These are phyloP conservation scores for Cuniculus paca DNA, from an alignment of 2,797 vertebrate genomes.

Conservation along the genomic window DNA sequence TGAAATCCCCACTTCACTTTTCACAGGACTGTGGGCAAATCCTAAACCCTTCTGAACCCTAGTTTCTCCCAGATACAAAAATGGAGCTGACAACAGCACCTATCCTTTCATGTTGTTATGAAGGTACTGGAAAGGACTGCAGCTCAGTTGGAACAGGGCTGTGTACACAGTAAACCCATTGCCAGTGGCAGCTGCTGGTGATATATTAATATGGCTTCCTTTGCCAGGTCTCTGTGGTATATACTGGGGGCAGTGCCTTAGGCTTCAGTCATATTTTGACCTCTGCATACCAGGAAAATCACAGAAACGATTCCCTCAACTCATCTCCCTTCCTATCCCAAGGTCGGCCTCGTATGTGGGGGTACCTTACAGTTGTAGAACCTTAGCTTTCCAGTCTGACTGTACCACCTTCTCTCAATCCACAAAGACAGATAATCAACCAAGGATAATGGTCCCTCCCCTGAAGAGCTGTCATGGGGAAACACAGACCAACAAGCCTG, in stretches of 20 bases:
- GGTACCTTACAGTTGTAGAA: neutral
- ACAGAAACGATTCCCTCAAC: neutral
- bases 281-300: neutral
- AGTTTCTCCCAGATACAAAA: neutral
- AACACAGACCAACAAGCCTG: neutral
- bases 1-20: neutral
- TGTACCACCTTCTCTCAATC: neutral
- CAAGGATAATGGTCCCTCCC: neutral
- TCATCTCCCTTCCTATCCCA: neutral
- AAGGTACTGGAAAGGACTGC: neutral
- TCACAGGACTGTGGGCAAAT: neutral
- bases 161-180: rapidly evolving
- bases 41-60: neutral
- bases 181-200: neutral
- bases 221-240: neutral
- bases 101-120: neutral
- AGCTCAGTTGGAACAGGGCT: neutral
- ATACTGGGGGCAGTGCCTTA: neutral
- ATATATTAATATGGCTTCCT: neutral
- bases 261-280: neutral
- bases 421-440: neutral
- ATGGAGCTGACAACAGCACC: neutral
- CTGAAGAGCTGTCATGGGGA: neutral
- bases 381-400: neutral
- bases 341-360: neutral